Evolutionary conservation across 2,888 invertebrate species (phyloP).

Genomic region (Eumacrocentrus americanus): DNA sequence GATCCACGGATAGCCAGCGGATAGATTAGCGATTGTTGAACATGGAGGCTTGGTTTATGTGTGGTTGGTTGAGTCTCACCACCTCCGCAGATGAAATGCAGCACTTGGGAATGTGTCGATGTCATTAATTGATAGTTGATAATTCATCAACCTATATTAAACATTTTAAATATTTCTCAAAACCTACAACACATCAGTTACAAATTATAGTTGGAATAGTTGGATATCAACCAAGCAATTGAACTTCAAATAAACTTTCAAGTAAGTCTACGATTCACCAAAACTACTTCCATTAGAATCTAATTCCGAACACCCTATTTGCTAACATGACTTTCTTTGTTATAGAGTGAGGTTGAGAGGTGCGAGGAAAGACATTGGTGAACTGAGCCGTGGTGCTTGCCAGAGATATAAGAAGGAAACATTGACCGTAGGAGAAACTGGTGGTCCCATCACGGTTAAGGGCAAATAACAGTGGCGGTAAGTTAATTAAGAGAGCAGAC

Average conservation of each 20-base stretch:
- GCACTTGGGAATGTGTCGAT: background rate
- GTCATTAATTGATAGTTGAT: constrained; percentile 11
- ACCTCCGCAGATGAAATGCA: constrained; percentile 1
- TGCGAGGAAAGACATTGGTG: background rate
- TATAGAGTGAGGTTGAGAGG: too few species aligned
- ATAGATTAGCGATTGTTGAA: background rate
- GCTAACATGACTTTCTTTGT: too few species aligned
- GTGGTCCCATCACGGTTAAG: background rate
- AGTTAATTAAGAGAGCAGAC: constrained; percentile 2
- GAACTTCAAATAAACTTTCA: too few species aligned
- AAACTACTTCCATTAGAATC: too few species aligned
- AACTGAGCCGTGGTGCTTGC: background rate
- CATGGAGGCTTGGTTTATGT: background rate
- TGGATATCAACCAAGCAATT: too few species aligned
- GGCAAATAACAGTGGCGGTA: constrained; percentile 3
- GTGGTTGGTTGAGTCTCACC: background rate
- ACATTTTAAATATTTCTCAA: too few species aligned
- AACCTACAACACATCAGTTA: too few species aligned
- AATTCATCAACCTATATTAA: too few species aligned
- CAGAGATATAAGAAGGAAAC: background rate
- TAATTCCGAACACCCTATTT: too few species aligned
- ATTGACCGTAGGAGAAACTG: background rate
- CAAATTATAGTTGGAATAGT: too few species aligned
- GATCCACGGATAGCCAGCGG: background rate
- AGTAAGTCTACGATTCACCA: too few species aligned